These are phyloP conservation scores for Drosophila silvestris DNA, from an alignment of 2,888 invertebrate genomes.

Conservation along the genomic window DNA sequence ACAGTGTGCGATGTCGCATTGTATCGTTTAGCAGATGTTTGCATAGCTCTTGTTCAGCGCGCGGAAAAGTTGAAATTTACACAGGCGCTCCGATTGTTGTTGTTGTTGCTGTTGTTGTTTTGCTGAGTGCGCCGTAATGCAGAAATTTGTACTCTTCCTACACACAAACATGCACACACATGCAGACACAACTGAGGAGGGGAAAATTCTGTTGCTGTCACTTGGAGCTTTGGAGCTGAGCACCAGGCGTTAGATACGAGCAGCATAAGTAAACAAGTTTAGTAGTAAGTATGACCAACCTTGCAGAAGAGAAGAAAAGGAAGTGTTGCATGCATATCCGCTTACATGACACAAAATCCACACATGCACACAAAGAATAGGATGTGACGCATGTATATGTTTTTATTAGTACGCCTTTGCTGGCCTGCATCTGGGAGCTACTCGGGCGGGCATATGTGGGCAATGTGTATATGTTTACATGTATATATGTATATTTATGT, in stretches of 20 bases:
- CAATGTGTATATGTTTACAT: slow-evolving; percentile 1
- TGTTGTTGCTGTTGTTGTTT: slow-evolving; percentile 15
- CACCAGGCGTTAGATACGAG: slow-evolving; percentile 37
- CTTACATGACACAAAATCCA: slow-evolving; percentile 68
- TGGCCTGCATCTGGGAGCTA: slow-evolving; percentile 50
- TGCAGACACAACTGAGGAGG: not conserved
- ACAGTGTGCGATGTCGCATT: slow-evolving; percentile 16
- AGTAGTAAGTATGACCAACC: slow-evolving; percentile 77
- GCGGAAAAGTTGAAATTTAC: slow-evolving; percentile 74
- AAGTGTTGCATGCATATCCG: slow-evolving; percentile 80
- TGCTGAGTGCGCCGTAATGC: slow-evolving; percentile 64
- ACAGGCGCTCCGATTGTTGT: slow-evolving; percentile 38
- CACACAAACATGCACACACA: slow-evolving; percentile 13
- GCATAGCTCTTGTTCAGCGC: slow-evolving; percentile 60
- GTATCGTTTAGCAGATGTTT: slow-evolving; percentile 57
- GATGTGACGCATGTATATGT: slow-evolving; percentile 59
- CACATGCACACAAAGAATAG: slow-evolving; percentile 18
- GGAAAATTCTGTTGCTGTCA: not conserved
- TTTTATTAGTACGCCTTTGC: slow-evolving; percentile 75
- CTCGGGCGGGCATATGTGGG: slow-evolving; percentile 11
- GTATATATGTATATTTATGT: slow-evolving; percentile 14
- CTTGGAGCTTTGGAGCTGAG: slow-evolving; percentile 10
- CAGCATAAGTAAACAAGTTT: slow-evolving; percentile 76
- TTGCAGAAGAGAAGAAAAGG: slow-evolving; percentile 35
- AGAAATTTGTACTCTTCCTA: slow-evolving; percentile 71